phyloP scores from a whole-genome alignment of 2,888 invertebrate species.

The Coecobrya sp. region DNA sequence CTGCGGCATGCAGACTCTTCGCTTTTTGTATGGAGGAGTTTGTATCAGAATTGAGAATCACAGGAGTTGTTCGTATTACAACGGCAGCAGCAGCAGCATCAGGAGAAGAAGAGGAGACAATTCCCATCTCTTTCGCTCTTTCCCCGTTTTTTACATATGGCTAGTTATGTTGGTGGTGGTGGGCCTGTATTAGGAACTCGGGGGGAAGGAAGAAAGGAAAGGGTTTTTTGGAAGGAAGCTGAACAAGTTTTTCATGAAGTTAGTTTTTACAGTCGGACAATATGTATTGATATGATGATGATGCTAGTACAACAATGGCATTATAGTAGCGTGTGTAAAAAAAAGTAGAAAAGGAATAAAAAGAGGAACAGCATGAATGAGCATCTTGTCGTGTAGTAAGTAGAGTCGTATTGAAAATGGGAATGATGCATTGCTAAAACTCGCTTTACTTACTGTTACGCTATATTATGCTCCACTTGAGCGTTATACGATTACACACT shows the following conservation, averaged over 20 bases:
- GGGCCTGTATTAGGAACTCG: not conserved
- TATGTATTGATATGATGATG: constrained; percentile 52
- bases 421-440: constrained; percentile 43
- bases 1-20: not conserved
- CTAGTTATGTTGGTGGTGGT: constrained; percentile 3
- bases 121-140: not conserved
- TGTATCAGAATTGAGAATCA: constrained; percentile 31
- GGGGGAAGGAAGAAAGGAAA: not conserved
- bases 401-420: constrained; percentile 47
- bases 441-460: constrained; percentile 19
- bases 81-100: not conserved
- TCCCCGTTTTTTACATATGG: not conserved
- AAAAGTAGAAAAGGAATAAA: constrained; percentile 31
- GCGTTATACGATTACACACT: not conserved
- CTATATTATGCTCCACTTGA: constrained; percentile 26
- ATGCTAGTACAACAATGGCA: constrained; percentile 24
- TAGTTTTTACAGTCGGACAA: constrained; percentile 24
- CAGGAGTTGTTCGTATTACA: not conserved
- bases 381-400: constrained; percentile 38
- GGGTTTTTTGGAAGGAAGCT: constrained; percentile 45
- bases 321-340: constrained; percentile 24
- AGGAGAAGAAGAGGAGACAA: constrained; percentile 11
- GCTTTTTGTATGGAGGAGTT: constrained; percentile 21
- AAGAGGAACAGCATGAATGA: constrained; percentile 35
- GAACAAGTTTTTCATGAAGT: constrained; percentile 51